Conservation (phyloP, 2,888 invertebrate species). For the Heliothis peltigera region DNA sequence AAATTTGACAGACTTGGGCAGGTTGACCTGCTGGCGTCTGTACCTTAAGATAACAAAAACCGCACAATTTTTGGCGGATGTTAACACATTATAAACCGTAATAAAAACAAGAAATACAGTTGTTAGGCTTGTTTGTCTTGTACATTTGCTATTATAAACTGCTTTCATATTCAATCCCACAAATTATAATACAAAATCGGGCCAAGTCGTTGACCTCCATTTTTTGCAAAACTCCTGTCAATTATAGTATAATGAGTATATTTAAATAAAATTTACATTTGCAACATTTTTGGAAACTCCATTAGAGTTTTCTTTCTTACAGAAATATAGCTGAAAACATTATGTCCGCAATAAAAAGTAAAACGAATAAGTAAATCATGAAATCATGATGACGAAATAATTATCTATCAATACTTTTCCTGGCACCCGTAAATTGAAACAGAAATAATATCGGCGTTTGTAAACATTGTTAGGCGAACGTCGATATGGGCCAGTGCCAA, state of each 20-base stretch:
- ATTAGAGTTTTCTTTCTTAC: not conserved
- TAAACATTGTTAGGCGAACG: constrained; percentile 36
- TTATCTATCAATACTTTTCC: constrained; percentile 8
- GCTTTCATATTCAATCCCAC: constrained; percentile 37
- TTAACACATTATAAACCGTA: not conserved
- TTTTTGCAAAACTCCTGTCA: not conserved
- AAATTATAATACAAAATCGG: constrained; percentile 28
- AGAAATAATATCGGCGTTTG: constrained; percentile 26
- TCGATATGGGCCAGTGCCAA: constrained; percentile 46
- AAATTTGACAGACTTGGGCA: no score
- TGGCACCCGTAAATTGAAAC: constrained; percentile 10
- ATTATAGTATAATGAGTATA: not conserved
- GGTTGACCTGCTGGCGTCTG: no score
- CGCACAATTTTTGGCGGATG: not conserved
- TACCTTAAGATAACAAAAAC: not conserved
- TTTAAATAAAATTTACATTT: not conserved
- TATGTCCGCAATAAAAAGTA: not conserved
- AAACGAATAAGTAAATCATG: no score
- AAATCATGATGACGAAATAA: not conserved
- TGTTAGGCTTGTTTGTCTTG: constrained; percentile 20
- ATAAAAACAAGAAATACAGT: constrained; percentile 38
- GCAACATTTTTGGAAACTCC: not conserved
- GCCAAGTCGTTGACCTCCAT: constrained; percentile 23
- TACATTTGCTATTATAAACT: constrained; percentile 24
- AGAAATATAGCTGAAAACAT: not conserved